Conservation (phyloP, 2,797 vertebrate species). For the Serranus cabrilla region DNA sequence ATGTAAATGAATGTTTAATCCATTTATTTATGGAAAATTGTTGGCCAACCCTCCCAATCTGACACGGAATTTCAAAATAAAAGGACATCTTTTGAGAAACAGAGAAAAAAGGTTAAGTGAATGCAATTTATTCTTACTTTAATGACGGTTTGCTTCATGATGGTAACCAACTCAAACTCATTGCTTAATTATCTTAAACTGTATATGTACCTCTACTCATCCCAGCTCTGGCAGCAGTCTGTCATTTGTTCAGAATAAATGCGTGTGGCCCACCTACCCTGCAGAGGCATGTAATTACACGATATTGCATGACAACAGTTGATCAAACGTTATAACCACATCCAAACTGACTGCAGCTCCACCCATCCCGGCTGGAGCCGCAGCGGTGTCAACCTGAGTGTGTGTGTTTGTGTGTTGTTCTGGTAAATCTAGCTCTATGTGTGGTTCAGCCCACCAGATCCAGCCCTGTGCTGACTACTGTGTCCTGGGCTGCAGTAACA, state of each 20-base stretch:
- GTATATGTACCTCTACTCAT: slow-evolving; percentile 5
- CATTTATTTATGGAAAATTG: not conserved
- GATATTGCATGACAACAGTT: slow-evolving; percentile 47
- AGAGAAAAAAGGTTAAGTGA: not conserved
- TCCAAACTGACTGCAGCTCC: slow-evolving; percentile 53
- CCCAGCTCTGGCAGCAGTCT: slow-evolving; percentile 7
- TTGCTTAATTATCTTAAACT: not conserved
- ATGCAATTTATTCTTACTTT: not conserved
- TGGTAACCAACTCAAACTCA: not conserved
- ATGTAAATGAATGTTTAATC: not conserved
- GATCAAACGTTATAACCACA: slow-evolving; percentile 58
- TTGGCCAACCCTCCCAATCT: not conserved
- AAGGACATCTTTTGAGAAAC: not conserved
- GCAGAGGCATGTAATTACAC: slow-evolving; percentile 48
- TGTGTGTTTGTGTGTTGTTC: slow-evolving; percentile 45
- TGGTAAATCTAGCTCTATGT: slow-evolving; percentile 57
- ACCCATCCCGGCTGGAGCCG: slow-evolving; percentile 52
- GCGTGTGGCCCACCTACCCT: slow-evolving; percentile 34
- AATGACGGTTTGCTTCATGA: slow-evolving; percentile 9
- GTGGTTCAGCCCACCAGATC: slow-evolving; percentile 76
- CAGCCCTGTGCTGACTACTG: slow-evolving; percentile 78
- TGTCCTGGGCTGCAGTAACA: slow-evolving; percentile 91
- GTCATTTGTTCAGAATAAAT: slow-evolving; percentile 30
- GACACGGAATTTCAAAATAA: slow-evolving; percentile 12
- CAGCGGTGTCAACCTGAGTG: slow-evolving; percentile 24